Percentiles rank a stretch among this genome's conserved stretches.
Conservation (phyloP, 2,113 vertebrate genomes). For the Marcusenius ussheri region DNA sequence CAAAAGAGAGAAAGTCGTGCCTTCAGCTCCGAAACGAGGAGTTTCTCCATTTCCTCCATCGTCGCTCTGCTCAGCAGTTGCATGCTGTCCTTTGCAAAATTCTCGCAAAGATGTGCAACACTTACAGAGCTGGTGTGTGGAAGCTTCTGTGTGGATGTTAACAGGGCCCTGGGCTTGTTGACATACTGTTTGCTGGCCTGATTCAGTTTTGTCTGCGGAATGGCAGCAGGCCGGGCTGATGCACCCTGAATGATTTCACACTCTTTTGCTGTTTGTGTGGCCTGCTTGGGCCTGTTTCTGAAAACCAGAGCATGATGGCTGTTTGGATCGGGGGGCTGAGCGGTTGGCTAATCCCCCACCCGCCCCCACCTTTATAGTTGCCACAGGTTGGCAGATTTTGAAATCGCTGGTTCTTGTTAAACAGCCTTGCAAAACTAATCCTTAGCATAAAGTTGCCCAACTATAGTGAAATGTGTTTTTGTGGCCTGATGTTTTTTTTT, state of each 20-base stretch:
- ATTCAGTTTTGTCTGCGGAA: not conserved
- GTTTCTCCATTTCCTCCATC: not conserved
- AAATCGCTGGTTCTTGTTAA: not conserved
- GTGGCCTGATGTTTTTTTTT: not conserved
- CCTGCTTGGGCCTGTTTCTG: not conserved
- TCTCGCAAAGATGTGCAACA: not conserved
- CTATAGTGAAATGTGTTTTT: not conserved
- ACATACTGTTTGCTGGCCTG: not conserved
- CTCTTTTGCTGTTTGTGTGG: not conserved
- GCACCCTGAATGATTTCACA: not conserved
- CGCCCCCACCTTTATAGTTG: not conserved
- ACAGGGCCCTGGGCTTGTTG: not conserved
- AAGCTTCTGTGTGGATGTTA: not conserved
- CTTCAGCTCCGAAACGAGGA: not conserved
- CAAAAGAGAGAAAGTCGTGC: not conserved
- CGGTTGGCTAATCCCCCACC: not conserved
- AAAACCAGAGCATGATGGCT: not conserved
- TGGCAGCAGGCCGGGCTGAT: not conserved
- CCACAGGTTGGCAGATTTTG: not conserved
- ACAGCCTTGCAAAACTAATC: not conserved
- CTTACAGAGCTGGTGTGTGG: not conserved
- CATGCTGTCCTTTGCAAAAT: not conserved
- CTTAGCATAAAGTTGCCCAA: not conserved
- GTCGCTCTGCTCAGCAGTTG: not conserved
- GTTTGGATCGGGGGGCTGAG: not conserved